Conservation (phyloP, 2,797 vertebrate species). For the Cygnus olor region DNA sequence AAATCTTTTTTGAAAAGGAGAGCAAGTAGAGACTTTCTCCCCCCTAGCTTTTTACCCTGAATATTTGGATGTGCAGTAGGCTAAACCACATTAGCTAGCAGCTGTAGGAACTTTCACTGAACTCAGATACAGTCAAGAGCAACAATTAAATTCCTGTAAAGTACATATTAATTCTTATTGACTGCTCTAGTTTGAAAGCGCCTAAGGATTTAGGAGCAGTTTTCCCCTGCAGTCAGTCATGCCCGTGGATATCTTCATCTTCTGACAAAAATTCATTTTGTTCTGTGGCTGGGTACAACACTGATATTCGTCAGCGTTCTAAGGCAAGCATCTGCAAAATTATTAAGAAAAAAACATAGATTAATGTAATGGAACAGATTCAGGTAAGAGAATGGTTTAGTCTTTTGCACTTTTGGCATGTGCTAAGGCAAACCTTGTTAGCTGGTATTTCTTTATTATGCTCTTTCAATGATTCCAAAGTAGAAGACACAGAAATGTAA, state of each 20-base stretch:
- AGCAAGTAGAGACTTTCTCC: not conserved
- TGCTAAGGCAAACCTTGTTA: not conserved
- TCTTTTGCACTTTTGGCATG: not conserved
- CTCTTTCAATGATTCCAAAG: not conserved
- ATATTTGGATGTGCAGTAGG: not conserved
- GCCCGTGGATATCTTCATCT: not conserved
- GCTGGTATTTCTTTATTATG: accelerated
- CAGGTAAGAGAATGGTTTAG: not conserved
- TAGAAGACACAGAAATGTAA: not conserved
- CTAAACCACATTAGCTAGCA: not conserved
- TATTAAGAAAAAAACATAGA: not conserved
- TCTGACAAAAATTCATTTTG: not conserved
- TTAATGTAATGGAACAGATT: not conserved
- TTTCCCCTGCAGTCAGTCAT: not conserved
- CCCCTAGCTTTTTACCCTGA: not conserved
- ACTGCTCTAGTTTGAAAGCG: not conserved
- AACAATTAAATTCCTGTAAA: not conserved
- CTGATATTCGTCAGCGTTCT: not conserved
- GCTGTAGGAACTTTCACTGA: not conserved
- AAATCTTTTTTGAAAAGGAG: not conserved
- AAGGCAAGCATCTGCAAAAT: not conserved
- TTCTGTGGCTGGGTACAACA: accelerated
- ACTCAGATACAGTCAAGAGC: not conserved
- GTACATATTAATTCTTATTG: not conserved
- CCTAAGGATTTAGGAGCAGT: not conserved